phyloP scores from a whole-genome alignment of 2,888 invertebrate genomes.

The Mimumesa dahlbomi region DNA sequence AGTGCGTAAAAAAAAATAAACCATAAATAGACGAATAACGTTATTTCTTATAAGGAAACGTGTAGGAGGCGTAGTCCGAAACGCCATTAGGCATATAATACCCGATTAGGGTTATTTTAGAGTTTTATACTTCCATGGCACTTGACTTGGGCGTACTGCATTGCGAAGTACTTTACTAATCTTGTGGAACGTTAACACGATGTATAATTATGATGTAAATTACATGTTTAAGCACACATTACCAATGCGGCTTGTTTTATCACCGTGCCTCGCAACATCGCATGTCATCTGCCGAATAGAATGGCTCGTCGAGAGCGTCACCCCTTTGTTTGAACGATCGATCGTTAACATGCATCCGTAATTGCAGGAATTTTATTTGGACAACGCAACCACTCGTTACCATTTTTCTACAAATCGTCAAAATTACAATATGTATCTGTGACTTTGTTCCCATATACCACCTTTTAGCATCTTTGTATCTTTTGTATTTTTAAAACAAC shows the following conservation, averaged over 20 bases:
- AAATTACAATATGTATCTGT: slow-evolving; percentile 14
- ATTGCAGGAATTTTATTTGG: slow-evolving; percentile 23
- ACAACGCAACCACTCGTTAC: slow-evolving; percentile 29
- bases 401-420: slow-evolving; percentile 18
- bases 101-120: slow-evolving; percentile 64
- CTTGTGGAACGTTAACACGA: slow-evolving; percentile 69
- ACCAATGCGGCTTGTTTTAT: slow-evolving; percentile 50
- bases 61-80: slow-evolving; percentile 51
- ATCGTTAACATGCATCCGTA: slow-evolving; percentile 7
- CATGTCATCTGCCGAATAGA: slow-evolving; percentile 27
- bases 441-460: neutral
- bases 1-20: slow-evolving; percentile 47
- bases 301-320: slow-evolving; percentile 1
- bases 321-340: slow-evolving; percentile 7
- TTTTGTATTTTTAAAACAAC: no score
- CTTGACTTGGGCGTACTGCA: slow-evolving; percentile 66
- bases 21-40: slow-evolving; percentile 43
- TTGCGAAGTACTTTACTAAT: slow-evolving; percentile 67
- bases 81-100: slow-evolving; percentile 47
- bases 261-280: slow-evolving; percentile 9
- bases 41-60: slow-evolving; percentile 56
- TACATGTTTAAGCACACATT: slow-evolving; percentile 70
- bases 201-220: slow-evolving; percentile 76
- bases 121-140: slow-evolving; percentile 73
- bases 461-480: neutral